Evolutionary conservation across 2,797 vertebrate species (phyloP).

Genomic region (Hylomyscus alleni): DNA sequence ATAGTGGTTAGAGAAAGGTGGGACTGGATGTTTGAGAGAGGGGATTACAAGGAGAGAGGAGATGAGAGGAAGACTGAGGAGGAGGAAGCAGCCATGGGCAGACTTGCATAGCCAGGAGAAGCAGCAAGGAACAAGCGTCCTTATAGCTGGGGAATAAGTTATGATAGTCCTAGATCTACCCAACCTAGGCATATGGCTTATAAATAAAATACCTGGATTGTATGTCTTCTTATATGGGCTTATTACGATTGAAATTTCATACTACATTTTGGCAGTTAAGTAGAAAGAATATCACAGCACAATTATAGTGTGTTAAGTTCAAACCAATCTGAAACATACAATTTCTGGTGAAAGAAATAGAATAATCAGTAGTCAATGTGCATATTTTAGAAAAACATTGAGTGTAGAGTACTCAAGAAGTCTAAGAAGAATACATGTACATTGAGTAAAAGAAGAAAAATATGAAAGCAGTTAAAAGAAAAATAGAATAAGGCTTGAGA

Average conservation of each 20-base stretch:
- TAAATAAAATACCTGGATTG: background rate
- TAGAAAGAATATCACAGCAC: background rate
- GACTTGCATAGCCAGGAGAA: background rate
- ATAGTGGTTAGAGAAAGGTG: background rate
- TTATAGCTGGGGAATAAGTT: background rate
- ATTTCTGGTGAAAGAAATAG: background rate
- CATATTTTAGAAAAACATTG: background rate
- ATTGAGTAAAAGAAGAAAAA: background rate
- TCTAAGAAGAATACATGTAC: background rate
- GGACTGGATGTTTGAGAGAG: background rate
- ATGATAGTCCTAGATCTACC: background rate
- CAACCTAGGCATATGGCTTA: background rate
- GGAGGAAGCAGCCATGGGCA: background rate
- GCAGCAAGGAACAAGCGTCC: background rate
- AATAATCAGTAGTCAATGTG: background rate
- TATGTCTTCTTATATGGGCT: background rate
- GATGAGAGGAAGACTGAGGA: too few species aligned
- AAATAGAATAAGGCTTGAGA: background rate
- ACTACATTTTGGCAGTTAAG: background rate
- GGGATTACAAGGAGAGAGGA: rapidly evolving
- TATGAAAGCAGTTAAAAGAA: background rate
- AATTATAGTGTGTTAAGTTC: background rate
- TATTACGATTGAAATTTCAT: background rate
- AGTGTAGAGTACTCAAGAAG: background rate
- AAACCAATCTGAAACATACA: background rate